Evolutionary conservation across 2,113 vertebrate genomes (phyloP), one percentile per base, ranked within the genome.

Genomic region (Cheirogaleus medius): DNA sequence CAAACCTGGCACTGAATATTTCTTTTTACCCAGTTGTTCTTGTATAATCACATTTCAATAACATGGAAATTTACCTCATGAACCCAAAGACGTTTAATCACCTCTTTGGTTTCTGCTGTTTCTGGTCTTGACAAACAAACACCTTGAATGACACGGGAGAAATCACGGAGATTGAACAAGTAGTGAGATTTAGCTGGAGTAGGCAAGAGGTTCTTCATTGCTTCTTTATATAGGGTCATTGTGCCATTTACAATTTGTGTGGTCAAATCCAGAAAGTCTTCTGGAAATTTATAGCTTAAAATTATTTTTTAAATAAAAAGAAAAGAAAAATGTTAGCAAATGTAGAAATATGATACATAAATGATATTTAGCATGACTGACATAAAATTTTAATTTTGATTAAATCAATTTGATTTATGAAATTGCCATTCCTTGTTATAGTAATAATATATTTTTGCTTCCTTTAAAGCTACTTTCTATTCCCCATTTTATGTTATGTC

Each of bases 161-260:
- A 99, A 95, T 99, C 99, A 1, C 99, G 99, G 82, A 99, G 99
- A 95, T 99, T 99, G 98, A 99, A 99, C 93, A 99, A 97, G 91
- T 99, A 99, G 97, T 99, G 99, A 90, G 99, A 99, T 96, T 99
- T 99, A 68, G 99, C 94, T 3, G 99, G 99, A 3, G 99, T 99
- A 17, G 99, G 99, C 78, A 99, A 98, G 54, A 99, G 98, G 96
- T 99, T 99, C 97, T 99, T 99, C 97, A 99, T 99, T 92, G 99
- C 99, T 96, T 99, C 99, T 95, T 99, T 99, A 98, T 99, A 99
- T 10, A 99, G 92, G 8, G 13, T 95, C 98, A 99, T 98, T 29
- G 99, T 99, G 76, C 99, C 98, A 3, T 96, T 98, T 85, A 99
- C 97, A 54, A 99, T 98, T 93, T 99, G 98, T n/a, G 98, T 83